Percentiles rank a stretch among this genome's conserved stretches.
These are phyloP conservation scores for Dromaius novaehollandiae DNA, from an alignment of 2,113 vertebrate genomes.

Conservation along the genomic window DNA sequence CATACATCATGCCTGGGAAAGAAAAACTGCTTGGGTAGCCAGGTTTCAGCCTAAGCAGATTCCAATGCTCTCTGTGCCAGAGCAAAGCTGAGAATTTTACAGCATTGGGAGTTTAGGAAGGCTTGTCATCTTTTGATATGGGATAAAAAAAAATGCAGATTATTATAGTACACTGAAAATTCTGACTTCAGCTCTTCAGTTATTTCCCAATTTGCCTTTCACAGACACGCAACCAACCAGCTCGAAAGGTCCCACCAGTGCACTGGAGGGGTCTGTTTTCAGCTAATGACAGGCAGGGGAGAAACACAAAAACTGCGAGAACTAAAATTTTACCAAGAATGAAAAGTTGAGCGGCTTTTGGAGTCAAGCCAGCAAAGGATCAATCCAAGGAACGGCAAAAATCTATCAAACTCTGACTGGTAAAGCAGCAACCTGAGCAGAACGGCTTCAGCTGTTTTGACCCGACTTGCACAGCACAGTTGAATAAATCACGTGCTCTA, in stretches of 20 bases:
- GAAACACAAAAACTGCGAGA: neutral
- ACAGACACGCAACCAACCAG: neutral
- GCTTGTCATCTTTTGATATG: neutral
- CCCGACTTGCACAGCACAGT: neutral
- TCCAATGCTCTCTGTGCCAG: neutral
- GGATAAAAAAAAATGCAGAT: neutral
- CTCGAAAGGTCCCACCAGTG: fast-evolving
- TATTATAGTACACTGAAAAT: neutral
- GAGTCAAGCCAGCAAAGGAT: neutral
- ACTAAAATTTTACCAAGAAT: neutral
- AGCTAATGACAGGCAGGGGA: neutral
- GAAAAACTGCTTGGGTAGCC: neutral
- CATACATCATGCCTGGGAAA: neutral
- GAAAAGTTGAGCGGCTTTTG: neutral
- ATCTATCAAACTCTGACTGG: neutral
- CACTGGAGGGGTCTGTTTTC: neutral
- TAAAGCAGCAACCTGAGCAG: neutral
- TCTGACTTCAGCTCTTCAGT: neutral
- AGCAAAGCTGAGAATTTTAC: neutral
- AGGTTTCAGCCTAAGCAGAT: fast-evolving
- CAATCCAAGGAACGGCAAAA: neutral
- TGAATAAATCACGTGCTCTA: neutral
- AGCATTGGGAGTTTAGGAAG: neutral
- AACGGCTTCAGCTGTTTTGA: neutral
- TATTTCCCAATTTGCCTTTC: neutral